Base-by-base conservation (phyloP, 1,140 invertebrate species). In the Liolophura sinensis region DNA sequence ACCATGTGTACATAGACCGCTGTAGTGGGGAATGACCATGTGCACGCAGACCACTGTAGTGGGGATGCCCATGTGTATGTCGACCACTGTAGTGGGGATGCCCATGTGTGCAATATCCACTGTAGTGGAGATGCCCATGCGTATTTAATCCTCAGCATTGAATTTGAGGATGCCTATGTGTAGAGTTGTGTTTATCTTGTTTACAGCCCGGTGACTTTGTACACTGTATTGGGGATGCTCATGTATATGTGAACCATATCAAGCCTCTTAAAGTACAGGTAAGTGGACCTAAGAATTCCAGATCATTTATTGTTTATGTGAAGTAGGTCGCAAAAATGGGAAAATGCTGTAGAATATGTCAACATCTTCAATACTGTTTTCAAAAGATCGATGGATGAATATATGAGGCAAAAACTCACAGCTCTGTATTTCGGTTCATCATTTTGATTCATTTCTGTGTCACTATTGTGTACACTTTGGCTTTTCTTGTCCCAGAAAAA, bases 101-200 rank as follows among this genome's bases (percentile, higher is more conserved):
- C 40, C 52, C 20, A 24, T 56, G 47, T 18, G 9, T 31, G 14
- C 12, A 47, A 47, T 85, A 87, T 99, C n/a, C 97, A 99, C 82
- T 95, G 94, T 12, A 87, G 98, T 67, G 97, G 97, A 54, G 98
- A 99, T 86, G 92, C 94, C 70, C 98, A 99, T 86, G 90, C 99
- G 4, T 99, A 99, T 80, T 80, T 89, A 1, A 98, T 97, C 82
- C 98, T n/a, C n/a, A 5, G 3, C 31, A 40, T n/a, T 49, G n/a
- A 49, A 49, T 20, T 49, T 49, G 11, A 49, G 1, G 54, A 27
- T 64, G 11, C 46, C 54, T 18, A 31, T 57, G 48, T 20, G 12
- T 46, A n/a, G 3, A 27, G 25, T 63, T 22, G 49, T 48, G n/a
- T 56, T 58, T 50, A 59, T 66, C 49, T 68, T 49, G 69, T 54